These are phyloP conservation scores for Xylota sylvarum DNA, from an alignment of 2,888 invertebrate genomes.

Conservation along the genomic window DNA sequence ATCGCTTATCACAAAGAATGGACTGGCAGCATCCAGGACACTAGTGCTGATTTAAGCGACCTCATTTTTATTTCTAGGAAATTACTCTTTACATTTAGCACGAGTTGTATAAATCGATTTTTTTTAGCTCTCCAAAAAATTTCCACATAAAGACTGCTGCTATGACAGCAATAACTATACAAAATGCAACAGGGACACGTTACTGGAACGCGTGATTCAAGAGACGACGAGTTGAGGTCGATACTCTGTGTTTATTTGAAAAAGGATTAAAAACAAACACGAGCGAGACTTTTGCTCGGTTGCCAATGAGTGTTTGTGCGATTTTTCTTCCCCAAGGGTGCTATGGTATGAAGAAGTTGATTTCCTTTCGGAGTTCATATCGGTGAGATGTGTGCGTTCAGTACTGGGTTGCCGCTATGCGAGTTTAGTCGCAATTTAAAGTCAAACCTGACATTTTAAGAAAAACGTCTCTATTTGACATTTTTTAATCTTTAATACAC, in stretches of 20 bases:
- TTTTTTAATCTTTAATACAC: too few relatives aligned
- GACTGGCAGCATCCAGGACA: not conserved
- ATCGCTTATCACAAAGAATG: not conserved
- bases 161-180: not conserved
- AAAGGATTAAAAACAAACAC: conserved; percentile 26
- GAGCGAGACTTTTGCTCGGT: not conserved
- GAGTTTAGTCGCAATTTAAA: too few relatives aligned
- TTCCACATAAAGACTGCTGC: conserved; percentile 4
- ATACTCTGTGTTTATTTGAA: not conserved
- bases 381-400: not conserved
- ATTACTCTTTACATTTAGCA: conserved; percentile 2
- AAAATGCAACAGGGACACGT: conserved; percentile 7
- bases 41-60: not conserved
- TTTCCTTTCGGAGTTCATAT: not conserved
- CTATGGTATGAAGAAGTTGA: not conserved
- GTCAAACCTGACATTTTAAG: too few relatives aligned
- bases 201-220: not conserved
- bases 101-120: not conserved
- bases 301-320: not conserved
- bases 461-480: too few relatives aligned
- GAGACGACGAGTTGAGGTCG: not conserved
- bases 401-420: too few relatives aligned
- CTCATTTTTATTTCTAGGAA: not conserved
- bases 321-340: not conserved
- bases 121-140: not conserved